phyloP scores from a whole-genome alignment of 2,888 invertebrate genomes.

The Leptarthrus brevirostris region DNA sequence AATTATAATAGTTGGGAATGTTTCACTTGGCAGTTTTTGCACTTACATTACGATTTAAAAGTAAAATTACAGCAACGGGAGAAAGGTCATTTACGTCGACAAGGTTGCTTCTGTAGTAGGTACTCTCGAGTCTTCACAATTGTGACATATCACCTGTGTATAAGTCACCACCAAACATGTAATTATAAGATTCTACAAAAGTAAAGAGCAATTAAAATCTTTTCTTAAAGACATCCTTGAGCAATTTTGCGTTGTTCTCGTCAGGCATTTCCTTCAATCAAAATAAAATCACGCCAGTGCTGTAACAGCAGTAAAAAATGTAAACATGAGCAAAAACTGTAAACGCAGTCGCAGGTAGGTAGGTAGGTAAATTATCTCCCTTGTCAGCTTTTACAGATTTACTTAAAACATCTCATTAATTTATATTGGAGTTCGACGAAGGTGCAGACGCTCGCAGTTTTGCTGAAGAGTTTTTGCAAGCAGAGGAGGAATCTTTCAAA shows the following conservation, averaged over 20 bases:
- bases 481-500: slow-evolving; percentile 1
- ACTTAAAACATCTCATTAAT: slow-evolving; percentile 6
- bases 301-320: slow-evolving; percentile 9
- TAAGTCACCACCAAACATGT: slow-evolving; percentile 18
- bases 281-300: slow-evolving; percentile 1
- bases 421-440: slow-evolving; percentile 9
- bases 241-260: not conserved
- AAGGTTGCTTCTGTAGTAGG: slow-evolving; percentile 24
- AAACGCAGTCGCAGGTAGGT: not conserved
- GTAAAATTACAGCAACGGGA: slow-evolving; percentile 9
- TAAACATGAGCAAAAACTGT: slow-evolving; percentile 14
- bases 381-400: not conserved
- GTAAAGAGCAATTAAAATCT: slow-evolving; percentile 18
- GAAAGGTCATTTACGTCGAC: slow-evolving; percentile 33
- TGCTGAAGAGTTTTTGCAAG: not conserved
- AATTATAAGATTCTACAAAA: slow-evolving; percentile 21
- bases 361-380: not conserved
- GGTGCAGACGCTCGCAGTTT: not conserved
- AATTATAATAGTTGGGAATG: not conserved
- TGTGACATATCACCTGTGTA: not conserved
- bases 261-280: not conserved
- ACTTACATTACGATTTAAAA: not conserved
- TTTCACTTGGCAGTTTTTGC: not conserved
- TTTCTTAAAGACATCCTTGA: slow-evolving; percentile 37
- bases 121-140: slow-evolving; percentile 14